These are phyloP conservation scores for Tanypteryx hageni DNA, from an alignment of 2,888 invertebrate species.

Conservation along the genomic window DNA sequence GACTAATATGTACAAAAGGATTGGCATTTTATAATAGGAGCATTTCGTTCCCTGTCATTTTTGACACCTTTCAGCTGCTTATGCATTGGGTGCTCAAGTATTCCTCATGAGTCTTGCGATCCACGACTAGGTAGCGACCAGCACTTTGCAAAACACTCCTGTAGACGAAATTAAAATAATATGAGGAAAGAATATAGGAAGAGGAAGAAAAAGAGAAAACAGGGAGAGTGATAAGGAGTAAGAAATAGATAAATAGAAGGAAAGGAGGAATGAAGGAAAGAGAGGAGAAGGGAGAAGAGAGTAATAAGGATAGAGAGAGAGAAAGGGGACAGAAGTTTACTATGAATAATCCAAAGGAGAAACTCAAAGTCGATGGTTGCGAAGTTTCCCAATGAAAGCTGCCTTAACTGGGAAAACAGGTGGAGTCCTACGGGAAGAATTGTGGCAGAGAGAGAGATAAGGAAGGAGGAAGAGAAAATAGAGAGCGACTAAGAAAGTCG, in stretches of 20 bases:
- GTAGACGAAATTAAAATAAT: no score
- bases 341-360: neutral
- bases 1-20: no score
- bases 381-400: neutral
- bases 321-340: neutral
- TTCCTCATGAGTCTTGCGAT: no score
- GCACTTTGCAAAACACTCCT: no score
- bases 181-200: neutral
- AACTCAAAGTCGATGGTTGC: neutral
- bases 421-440: neutral
- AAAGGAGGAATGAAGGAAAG: neutral
- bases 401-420: constrained; percentile 13
- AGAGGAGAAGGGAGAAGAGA: neutral
- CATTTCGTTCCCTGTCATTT: no score
- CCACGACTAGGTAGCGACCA: no score
- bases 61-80: no score
- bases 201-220: neutral
- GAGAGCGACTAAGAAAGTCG: neutral
- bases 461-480: neutral
- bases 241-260: neutral
- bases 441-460: neutral
- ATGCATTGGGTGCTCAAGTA: no score
- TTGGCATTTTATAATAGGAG: no score
- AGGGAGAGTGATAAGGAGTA: neutral
- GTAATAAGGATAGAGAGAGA: neutral